phyloP scores from a whole-genome alignment of 2,797 vertebrate genomes.

The Eulemur coronatus region DNA sequence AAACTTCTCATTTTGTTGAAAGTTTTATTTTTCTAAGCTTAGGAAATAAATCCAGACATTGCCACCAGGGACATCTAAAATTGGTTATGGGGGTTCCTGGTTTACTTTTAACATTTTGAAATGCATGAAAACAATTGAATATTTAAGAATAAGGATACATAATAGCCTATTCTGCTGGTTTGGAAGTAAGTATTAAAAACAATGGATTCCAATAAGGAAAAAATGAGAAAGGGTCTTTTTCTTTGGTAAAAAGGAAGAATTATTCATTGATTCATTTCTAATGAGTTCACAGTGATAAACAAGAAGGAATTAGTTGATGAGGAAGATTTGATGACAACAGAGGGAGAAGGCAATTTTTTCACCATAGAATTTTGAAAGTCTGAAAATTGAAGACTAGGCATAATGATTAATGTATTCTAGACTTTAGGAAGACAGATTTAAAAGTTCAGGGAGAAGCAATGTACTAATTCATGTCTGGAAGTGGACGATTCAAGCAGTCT shows the following conservation, averaged over 20 bases:
- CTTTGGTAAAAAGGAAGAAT: not conserved
- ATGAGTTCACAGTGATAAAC: not conserved
- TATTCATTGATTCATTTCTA: not conserved
- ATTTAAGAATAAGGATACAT: not conserved
- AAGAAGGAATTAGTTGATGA: not conserved
- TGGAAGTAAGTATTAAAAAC: not conserved
- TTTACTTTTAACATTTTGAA: not conserved
- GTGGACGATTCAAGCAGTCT: not conserved
- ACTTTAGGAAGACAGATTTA: not conserved
- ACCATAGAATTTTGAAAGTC: not conserved
- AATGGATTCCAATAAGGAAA: not conserved
- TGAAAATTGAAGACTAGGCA: not conserved
- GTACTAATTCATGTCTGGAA: not conserved
- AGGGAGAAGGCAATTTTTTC: not conserved
- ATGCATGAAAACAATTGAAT: not conserved
- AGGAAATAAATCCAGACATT: not conserved
- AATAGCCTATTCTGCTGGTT: not conserved
- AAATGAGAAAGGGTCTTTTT: not conserved
- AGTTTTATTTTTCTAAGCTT: not conserved
- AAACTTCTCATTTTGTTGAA: not conserved
- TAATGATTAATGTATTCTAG: not conserved
- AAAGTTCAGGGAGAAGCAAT: not conserved
- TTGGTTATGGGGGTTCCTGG: not conserved
- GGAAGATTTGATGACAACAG: not conserved
- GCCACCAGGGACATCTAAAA: not conserved